A percentile compares a stretch with the other conserved stretches of the same genome.
These are phyloP conservation scores for Forbesichthys agassizii DNA, from an alignment of 2,113 vertebrate species.

Conservation along the genomic window DNA sequence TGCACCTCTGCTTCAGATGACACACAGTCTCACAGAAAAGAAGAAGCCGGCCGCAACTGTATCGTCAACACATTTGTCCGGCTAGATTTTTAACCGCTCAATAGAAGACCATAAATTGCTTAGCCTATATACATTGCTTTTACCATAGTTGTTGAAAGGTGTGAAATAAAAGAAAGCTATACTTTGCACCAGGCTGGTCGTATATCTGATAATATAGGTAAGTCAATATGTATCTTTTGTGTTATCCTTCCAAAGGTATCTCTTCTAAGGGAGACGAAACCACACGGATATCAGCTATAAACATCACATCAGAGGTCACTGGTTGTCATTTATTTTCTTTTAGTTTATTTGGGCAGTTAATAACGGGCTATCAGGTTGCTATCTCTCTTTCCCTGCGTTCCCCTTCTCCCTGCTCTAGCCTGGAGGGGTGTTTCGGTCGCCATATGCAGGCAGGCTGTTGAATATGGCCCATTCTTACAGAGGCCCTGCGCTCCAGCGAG, in stretches of 20 bases:
- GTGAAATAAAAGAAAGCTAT: not conserved
- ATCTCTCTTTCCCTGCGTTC: conserved; percentile 71
- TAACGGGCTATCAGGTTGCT: conserved; percentile 80
- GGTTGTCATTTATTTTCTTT: conserved; percentile 60
- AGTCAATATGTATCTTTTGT: conserved; percentile 11
- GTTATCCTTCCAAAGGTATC: conserved; percentile 24
- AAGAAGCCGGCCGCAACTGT: not conserved
- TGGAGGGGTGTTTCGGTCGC: conserved; percentile 67
- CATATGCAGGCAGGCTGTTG: conserved; percentile 61
- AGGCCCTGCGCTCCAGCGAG: conserved; percentile 66
- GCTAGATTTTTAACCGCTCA: not conserved
- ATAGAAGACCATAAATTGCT: not conserved
- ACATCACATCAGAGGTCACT: conserved; percentile 57
- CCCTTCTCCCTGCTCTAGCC: conserved; percentile 64
- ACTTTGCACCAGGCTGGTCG: not conserved
- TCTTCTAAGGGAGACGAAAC: conserved; percentile 53
- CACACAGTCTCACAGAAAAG: not conserved
- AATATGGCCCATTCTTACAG: conserved; percentile 65
- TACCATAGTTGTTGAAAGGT: not conserved
- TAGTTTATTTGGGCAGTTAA: conserved; percentile 78
- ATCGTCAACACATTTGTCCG: not conserved
- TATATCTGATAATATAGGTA: not conserved
- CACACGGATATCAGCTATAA: conserved; percentile 57
- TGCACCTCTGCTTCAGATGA: conserved; percentile 1
- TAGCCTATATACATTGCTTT: not conserved